Evolutionary conservation across 2,113 vertebrate species (phyloP), one percentile per base, ranked within the genome.

Genomic region (Rutilus rutilus): DNA sequence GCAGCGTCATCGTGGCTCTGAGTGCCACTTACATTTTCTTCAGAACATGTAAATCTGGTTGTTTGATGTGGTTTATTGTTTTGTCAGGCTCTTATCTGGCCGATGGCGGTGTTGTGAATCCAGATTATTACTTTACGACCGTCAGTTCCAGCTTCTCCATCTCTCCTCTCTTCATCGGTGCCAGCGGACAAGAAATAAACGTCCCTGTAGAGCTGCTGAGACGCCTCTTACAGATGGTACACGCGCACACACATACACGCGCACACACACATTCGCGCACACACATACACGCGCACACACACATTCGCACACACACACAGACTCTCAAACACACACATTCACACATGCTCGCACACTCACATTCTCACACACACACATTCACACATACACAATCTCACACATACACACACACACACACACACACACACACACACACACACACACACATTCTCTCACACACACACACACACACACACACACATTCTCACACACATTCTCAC

Each of bases 81-180:
- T 54, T 7, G 21, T 80, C 78, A 98, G 97, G 95, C 39, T 96
- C 97, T 0, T 97, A 96, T 91, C 90, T 97, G 62, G 95, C 96
- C 6, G 97, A 98, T 54, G 96, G 96, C 52, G 95, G 94, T 33
- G 54, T 95, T 0, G 74, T 97, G 62, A 97, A 99, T 86, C 96
- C 98, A 0, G 95, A 97, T 83, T 97, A 97, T 93, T 99, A 97
- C 89, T 98, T 99, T 89, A 96, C 93, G 30, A 97, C 96, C 1
- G 93, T 98, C 91, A 98, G 97, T 87, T 98, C 98, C 90, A 98
- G 97, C 91, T 99, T 99, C 90, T 98, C 97, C 0, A 93, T 97
- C 75, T 97, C 97, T 60, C 97, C 97, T 27, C 95, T 98, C n/a
- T 97, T 96, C 89, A 94, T 95, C 27, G 97, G 95, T 9, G 86